Base-by-base conservation (phyloP, 2,888 invertebrate species). In the Choreutis nemorana region DNA sequence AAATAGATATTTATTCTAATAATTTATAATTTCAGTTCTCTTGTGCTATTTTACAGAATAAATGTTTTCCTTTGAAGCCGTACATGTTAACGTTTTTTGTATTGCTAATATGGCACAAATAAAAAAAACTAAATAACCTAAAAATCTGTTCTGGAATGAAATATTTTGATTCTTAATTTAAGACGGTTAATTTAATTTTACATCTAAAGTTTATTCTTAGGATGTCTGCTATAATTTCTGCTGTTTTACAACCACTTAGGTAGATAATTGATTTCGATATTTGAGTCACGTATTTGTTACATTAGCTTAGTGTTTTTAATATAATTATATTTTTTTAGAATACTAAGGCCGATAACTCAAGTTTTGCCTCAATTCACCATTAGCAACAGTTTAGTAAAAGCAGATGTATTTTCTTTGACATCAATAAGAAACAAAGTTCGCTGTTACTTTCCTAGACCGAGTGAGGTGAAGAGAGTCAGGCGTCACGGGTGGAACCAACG, bases 391-490 rank as follows among this genome's bases (percentile, higher is more conserved):
- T 47, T 77, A 33, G 66, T 66, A 1, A 52, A 55, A 27, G 59
- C 71, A 12, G 68, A 73, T 31, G 45, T 38, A 28, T 56, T 56
- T 37, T 55, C 57, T 9, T 28, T 77, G 9, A 53, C 60, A 5
- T 51, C 64, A 4, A 50, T 77, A 20, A 58, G 78, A 44, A 77
- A 62, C 2, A 78, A 81, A 43, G 80, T 89, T 1, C 79, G 89
- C 25, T 81, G 83, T 45, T 82, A 90, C 47, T 92, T 91, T 46
- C 90, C 90, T 0, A 80, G 87, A 24, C 87, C 92, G 0, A 86
- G 82, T 29, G 91, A 92, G 71, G 81, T 83, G 1, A 84, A 81
- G 46, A 81, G 91, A 44, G 81, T 91, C 1, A 83, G 83, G 22
- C 79, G 81, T 5, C 88, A 89, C 40, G 91, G 91, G 1, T 91